Evolutionary conservation across 2,888 invertebrate genomes (phyloP).

Genomic region (Drosophila infuscata): DNA sequence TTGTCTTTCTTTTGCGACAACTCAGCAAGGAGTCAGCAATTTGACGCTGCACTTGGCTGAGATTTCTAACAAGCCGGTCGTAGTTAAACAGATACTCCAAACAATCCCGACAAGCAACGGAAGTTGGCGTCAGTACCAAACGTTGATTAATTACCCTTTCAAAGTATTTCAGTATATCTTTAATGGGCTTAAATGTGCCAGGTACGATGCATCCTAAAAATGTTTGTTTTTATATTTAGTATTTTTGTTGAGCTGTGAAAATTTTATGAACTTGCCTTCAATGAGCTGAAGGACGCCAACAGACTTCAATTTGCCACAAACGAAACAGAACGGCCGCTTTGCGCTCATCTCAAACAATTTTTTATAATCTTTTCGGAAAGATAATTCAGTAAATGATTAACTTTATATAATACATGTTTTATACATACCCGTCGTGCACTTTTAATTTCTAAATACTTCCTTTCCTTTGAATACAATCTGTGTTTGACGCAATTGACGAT

Average conservation of each 20-base stretch:
- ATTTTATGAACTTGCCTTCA: conserved; percentile 18
- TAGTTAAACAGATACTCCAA: conserved; percentile 71
- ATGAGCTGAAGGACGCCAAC: conserved; percentile 67
- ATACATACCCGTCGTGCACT: conserved; percentile 2
- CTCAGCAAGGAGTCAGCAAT: conserved; percentile 63
- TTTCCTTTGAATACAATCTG: not conserved
- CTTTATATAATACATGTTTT: not conserved
- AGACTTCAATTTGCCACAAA: conserved; percentile 66
- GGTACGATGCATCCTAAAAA: conserved; percentile 68
- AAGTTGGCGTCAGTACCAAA: conserved; percentile 57
- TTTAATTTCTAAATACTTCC: not conserved
- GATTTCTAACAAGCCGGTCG: conserved; percentile 66
- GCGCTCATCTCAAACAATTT: conserved; percentile 29
- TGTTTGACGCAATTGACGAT: not conserved
- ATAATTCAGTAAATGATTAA: not conserved
- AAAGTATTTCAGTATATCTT: conserved; percentile 67
- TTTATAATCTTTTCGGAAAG: not conserved
- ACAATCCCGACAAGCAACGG: conserved; percentile 66
- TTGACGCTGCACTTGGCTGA: conserved; percentile 70
- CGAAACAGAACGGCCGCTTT: conserved; percentile 61
- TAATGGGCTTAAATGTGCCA: conserved; percentile 68
- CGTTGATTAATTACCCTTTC: conserved; percentile 69
- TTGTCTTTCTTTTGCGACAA: conserved; percentile 54
- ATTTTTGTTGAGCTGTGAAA: not conserved
- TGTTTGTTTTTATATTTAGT: not conserved